Evolutionary conservation across 2,888 invertebrate species (phyloP), one percentile per base, ranked within the genome.

Genomic region (Alitta virens): DNA sequence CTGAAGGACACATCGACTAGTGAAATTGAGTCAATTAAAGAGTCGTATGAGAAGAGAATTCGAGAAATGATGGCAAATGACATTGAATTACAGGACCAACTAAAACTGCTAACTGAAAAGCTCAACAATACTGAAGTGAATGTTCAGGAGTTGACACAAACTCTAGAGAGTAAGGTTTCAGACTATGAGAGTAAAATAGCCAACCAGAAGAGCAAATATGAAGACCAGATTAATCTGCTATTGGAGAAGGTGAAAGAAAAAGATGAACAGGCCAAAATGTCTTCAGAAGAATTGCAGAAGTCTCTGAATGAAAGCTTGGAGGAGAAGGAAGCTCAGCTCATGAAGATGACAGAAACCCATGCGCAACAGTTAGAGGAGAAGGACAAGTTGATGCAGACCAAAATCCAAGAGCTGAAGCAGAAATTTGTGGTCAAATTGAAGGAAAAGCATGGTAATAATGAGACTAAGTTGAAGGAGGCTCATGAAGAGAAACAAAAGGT

Each of bases 101-200:
- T 74, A 14, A 73, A 70, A 27, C 68, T 72, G 49, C 62, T 77
- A 7, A 74, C 72, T 51, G 72, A 70, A 16, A 75, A 77, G 60
- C 66, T 77, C 25, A 63, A 58, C 1, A 68, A 68, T 25, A 72
- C 75, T 14, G 76, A 76, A 63, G 71, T 74, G 26, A 73, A 73
- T 43, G 60, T 77, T 18, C 72, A 74, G 60, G 77, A 76, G 24
- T 74, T 73, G 61, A 75, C 75, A 42, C 72, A 75, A 60, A 71
- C 63, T 53, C 75, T 76, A 64, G 76, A 78, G 56, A 69, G 54
- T 60, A 73, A 73, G 49, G 65, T 77, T 21, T 72, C 73, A 33
- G 73, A 72, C 24, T 71, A 74, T 26, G 71, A 74, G 51, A 66
- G 73, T 50, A 72, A 75, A 56, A 43, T 75, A 1, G 72, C 16